Percentiles rank a stretch among this genome's conserved stretches.
These are phyloP conservation scores for Cricetomys ansorgei DNA, from an alignment of 2,113 vertebrate genomes.

Conservation along the genomic window DNA sequence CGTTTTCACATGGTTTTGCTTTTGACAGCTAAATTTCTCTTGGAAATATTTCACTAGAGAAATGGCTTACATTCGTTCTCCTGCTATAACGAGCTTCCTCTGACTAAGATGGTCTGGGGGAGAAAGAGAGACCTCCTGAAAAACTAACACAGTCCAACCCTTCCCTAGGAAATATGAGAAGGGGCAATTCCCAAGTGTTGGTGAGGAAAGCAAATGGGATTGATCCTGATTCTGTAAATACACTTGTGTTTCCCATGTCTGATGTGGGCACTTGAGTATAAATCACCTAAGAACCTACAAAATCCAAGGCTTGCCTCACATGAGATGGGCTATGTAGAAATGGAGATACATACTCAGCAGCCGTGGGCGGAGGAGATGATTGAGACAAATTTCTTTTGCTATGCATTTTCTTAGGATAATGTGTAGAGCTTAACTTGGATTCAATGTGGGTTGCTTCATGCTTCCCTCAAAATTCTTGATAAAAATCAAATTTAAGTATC, in stretches of 20 bases:
- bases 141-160: background rate
- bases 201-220: background rate
- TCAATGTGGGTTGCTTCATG: background rate
- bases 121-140: background rate
- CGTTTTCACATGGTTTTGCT: too few relatives aligned
- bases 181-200: background rate
- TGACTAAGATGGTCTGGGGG: background rate
- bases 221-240: background rate
- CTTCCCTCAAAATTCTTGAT: background rate
- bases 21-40: background rate
- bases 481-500: background rate
- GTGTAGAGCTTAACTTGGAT: background rate
- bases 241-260: background rate
- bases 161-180: background rate
- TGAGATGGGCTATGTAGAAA: background rate
- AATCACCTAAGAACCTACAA: conserved; percentile 14
- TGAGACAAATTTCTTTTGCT: conserved; percentile 12
- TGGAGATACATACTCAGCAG: background rate
- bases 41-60: background rate
- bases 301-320: background rate
- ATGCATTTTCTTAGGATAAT: background rate
- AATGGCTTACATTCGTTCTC: background rate
- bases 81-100: background rate
- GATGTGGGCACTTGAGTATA: background rate
- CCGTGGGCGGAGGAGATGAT: background rate